Base-by-base conservation (phyloP, 2,888 invertebrate genomes). In the Clunio marinus region DNA sequence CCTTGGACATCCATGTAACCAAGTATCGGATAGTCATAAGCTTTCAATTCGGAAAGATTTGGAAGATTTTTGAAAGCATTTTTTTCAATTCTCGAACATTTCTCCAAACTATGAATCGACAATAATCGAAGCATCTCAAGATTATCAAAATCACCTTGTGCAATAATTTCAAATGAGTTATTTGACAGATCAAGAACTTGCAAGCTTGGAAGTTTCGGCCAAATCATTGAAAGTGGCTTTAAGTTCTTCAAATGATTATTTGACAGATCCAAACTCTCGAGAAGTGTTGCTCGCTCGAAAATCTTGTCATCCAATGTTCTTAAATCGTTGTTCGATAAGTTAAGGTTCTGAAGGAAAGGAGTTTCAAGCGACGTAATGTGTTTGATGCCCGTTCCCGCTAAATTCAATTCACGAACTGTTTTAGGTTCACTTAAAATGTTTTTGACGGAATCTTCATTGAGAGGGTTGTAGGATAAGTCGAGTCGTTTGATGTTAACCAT, bases 1-100 rank as follows among this genome's bases (percentile, higher is more conserved):
- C 93, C 93, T 74, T 89, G 88, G n/a, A 92, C 84, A 77, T 94
- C 93, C 70, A 92, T 82, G 74, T 92, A 92, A 1, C 93, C 92
- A 24, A 94, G 75, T 72, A 88, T 84, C 0, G 93, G 92, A 74
- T 88, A 88, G 60, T 88, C 86, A 74, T 86, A 88, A 0, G 91
- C 87, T 71, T 87, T 82, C 7, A 95, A 75, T 67, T 83, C 81
- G 0, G 86, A 83, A 66, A 95, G 77, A 76, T 89, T 89, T 0
- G 84, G 83, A 4, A 93, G 76, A 10, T 85, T 78, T 73, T 86
- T 87, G 72, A 94, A 91, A 0, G 91, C 88, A 72, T 84, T 87
- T 76, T 90, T 91, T 75, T 94, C 94, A 69, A 95, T 87, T 75
- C 89, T 85, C 0, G 84, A 84, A 73, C 90, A 87, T 71, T 86